Evolutionary conservation across 2,888 invertebrate genomes (phyloP), one percentile per base, ranked within the genome.

Genomic region (Chrysolina haemoptera): DNA sequence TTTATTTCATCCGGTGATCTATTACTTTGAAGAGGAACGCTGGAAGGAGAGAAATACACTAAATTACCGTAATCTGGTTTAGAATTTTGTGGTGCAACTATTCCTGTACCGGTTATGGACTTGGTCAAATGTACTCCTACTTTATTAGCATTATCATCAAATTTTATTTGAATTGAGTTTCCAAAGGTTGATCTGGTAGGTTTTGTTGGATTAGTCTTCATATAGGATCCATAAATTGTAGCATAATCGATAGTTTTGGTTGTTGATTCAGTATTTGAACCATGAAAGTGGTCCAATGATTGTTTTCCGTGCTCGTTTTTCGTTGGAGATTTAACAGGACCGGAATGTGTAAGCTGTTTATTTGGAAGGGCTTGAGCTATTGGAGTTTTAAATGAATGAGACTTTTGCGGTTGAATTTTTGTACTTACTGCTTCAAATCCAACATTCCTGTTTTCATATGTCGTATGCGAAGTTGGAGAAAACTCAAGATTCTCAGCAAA

Each of bases 161-260:
- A 81, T 68, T 71, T 78, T n/a, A 82, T 71, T 70, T 79, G 76
- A 35, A 82, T 76, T 43, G 75, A 76, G 43, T 76, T 73, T 11
- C 68, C 41, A 1, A 78, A 74, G 14, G 73, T 66, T 40, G 66
- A 69, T 63, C 72, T 46, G 55, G 73, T 68, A 10, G 76, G 75
- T 70, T 68, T 84, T 88, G 85, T 64, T 76, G 75, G 59, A 88
- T 80, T 20, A 4, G 12, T 53, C 11, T 53, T 53, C 53, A 12
- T 11, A 11, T 11, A 90, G 87, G 59, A 89, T 6, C 84, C 84
- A 71, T 84, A 84, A 48, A 84, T 87, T 86, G 82, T 89, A 87
- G 83, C 90, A 88, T 81, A 82, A 76, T 79, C 85, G 82, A 78
- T 87, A 85, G 72, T 87, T 88, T 73, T 79, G 59, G 71, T 89